Conservation (phyloP, 2,888 invertebrate genomes). For the Drosophila rubida region DNA sequence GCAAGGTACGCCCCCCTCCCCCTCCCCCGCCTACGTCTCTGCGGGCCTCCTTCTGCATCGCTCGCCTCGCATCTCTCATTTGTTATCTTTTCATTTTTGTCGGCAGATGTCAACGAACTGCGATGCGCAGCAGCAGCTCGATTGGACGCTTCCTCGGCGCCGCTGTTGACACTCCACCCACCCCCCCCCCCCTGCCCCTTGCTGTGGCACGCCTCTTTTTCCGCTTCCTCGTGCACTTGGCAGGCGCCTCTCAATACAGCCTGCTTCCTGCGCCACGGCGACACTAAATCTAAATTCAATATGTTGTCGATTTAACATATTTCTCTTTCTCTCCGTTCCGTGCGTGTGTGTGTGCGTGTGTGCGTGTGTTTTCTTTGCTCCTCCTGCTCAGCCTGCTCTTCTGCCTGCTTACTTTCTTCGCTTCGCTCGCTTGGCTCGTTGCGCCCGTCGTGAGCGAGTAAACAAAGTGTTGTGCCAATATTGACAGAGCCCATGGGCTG, state of each 20-base stretch:
- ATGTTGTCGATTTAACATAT: constrained; percentile 76
- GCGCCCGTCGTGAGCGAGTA: constrained; percentile 37
- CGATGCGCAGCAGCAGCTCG: not conserved
- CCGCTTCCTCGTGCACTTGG: not conserved
- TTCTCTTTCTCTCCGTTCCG: constrained; percentile 10
- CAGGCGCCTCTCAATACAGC: not conserved
- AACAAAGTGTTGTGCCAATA: constrained; percentile 75
- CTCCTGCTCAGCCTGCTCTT: not conserved
- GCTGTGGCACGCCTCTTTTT: not conserved
- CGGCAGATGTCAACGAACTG: constrained; percentile 55
- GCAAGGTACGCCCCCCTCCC: not conserved
- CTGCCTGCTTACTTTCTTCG: constrained; percentile 7
- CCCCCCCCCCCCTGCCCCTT: not conserved
- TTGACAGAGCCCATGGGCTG: constrained; percentile 66
- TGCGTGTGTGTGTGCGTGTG: constrained; percentile 1
- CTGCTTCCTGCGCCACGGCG: constrained; percentile 36
- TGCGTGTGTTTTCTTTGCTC: constrained; percentile 15
- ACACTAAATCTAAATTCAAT: constrained; percentile 77
- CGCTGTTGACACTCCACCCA: constrained; percentile 32
- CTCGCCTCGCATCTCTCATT: constrained; percentile 27
- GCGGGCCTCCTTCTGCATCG: not conserved
- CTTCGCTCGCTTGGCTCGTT: constrained; percentile 13
- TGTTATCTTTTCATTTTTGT: constrained; percentile 55
- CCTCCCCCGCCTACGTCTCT: no score
- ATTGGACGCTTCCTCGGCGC: constrained; percentile 22